phyloP scores from a whole-genome alignment of 2,113 vertebrate genomes.

The Oxyura jamaicensis region DNA sequence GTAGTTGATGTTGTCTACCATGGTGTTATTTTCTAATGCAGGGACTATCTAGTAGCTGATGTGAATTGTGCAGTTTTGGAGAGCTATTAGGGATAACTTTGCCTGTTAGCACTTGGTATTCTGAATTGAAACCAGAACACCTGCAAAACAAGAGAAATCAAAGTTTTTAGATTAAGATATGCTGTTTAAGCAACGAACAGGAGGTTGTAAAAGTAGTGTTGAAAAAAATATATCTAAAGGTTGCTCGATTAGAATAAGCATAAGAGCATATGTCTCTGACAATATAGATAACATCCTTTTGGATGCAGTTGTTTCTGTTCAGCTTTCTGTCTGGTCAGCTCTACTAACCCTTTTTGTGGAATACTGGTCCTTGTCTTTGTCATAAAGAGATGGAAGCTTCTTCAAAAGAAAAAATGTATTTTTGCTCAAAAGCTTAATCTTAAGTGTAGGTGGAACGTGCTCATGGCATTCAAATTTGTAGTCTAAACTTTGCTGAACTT shows the following conservation, averaged over 20 bases:
- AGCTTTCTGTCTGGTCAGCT: neutral
- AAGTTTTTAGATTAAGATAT: neutral
- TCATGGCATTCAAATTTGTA: neutral
- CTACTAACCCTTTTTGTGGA: neutral
- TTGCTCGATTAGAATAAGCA: neutral
- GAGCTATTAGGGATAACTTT: neutral
- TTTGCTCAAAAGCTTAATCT: neutral
- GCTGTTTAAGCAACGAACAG: neutral
- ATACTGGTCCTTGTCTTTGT: neutral
- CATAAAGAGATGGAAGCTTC: neutral
- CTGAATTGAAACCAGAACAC: neutral
- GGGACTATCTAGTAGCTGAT: neutral
- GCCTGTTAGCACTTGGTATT: neutral
- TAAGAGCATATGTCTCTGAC: neutral
- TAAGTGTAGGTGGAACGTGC: neutral
- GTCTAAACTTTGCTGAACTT: neutral
- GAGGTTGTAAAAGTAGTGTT: neutral
- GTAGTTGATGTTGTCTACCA: neutral
- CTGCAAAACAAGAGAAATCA: neutral
- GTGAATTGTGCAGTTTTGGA: neutral
- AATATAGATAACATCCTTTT: neutral
- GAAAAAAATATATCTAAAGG: neutral
- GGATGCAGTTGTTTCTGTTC: neutral
- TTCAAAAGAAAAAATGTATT: neutral
- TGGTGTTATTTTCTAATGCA: accelerated